phyloP scores from a whole-genome alignment of 2,113 vertebrate genomes.

The Cygnus buccinator region DNA sequence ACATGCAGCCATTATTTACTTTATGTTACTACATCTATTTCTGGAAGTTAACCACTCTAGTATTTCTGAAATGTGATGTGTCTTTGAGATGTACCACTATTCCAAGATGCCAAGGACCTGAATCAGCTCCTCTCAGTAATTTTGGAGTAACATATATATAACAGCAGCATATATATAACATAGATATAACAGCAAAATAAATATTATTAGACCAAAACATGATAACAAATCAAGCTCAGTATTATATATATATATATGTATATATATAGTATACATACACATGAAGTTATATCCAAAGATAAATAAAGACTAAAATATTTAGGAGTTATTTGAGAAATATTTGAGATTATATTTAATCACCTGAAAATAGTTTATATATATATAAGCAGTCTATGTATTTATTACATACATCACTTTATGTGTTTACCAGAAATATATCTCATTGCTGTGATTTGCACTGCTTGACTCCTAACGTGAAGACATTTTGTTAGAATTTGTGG shows the following conservation, averaged over 20 bases:
- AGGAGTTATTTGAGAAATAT: neutral
- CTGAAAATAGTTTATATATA: neutral
- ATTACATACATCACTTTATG: neutral
- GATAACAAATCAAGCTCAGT: neutral
- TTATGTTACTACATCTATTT: neutral
- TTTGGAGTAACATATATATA: neutral
- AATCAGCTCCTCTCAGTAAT: neutral
- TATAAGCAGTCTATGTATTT: neutral
- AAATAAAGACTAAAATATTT: neutral
- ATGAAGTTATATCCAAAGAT: neutral
- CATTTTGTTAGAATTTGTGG: neutral
- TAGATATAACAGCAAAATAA: neutral
- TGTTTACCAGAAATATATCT: neutral
- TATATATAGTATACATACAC: too few relatives aligned
- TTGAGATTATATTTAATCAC: neutral
- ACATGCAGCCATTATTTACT: neutral
- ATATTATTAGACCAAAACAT: neutral
- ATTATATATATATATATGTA: neutral
- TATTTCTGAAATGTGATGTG: neutral
- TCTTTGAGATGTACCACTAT: neutral
- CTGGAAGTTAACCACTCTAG: neutral
- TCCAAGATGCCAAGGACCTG: neutral
- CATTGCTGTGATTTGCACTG: slow-evolving; percentile 5
- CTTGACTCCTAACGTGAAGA: neutral
- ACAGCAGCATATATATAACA: too few relatives aligned